Percentiles rank a stretch among this genome's conserved stretches.
These are phyloP conservation scores for Hydraecia micacea DNA, from an alignment of 2,888 invertebrate genomes.

Conservation along the genomic window DNA sequence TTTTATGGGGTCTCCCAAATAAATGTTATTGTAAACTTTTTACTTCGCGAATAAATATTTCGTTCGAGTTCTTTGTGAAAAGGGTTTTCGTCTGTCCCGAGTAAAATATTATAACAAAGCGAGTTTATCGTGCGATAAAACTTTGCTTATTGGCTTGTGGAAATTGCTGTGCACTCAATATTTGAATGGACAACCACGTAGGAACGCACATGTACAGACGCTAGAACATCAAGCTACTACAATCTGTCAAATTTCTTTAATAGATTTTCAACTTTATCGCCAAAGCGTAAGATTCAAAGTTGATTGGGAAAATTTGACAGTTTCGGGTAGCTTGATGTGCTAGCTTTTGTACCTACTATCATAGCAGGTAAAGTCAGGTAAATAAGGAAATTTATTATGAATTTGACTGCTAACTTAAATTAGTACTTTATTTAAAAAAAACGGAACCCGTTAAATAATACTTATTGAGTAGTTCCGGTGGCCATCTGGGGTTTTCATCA, in stretches of 20 bases:
- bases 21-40: constrained; percentile 40
- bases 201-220: too few relatives aligned
- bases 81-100: neutral
- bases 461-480: too few relatives aligned
- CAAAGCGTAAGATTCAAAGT: too few relatives aligned
- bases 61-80: constrained; percentile 4
- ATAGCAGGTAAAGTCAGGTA: neutral
- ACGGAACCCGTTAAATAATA: too few relatives aligned
- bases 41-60: constrained; percentile 33
- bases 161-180: constrained; percentile 8
- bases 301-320: too few relatives aligned
- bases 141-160: constrained; percentile 6
- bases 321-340: too few relatives aligned
- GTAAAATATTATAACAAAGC: constrained; percentile 14
- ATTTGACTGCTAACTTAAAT: too few relatives aligned
- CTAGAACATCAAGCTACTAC: too few relatives aligned
- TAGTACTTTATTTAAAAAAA: too few relatives aligned
- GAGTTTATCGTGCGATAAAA: constrained; percentile 17
- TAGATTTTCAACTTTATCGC: too few relatives aligned
- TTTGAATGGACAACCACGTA: neutral
- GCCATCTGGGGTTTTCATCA: too few relatives aligned
- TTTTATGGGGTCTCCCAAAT: constrained; percentile 3
- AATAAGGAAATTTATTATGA: neutral
- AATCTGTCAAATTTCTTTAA: too few relatives aligned
- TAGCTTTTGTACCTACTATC: neutral